phyloP scores from a whole-genome alignment of 1,140 invertebrate species.

The Bombus soroeensis region DNA sequence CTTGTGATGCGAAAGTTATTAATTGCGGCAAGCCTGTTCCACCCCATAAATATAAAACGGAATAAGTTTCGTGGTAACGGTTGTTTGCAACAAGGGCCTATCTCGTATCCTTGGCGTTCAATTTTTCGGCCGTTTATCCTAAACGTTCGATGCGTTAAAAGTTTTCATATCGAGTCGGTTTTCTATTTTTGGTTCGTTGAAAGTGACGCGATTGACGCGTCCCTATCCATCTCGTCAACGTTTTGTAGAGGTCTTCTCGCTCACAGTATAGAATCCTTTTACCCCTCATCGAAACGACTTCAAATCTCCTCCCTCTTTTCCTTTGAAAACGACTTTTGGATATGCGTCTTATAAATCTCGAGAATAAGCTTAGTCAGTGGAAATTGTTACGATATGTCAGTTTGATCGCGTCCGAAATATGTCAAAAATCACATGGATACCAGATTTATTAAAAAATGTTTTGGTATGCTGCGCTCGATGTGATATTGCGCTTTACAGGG shows the following conservation, averaged over 20 bases:
- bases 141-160: not conserved
- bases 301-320: not conserved
- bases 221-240: slow-evolving; percentile 22
- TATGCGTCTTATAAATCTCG: slow-evolving; percentile 3
- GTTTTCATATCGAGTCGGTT: slow-evolving; percentile 19
- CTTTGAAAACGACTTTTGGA: slow-evolving; percentile 4
- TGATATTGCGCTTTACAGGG: not conserved
- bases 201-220: slow-evolving; percentile 17
- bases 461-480: fast-evolving
- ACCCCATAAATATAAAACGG: not conserved
- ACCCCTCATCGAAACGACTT: not conserved
- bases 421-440: not conserved
- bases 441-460: not conserved
- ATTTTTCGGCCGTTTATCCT: not conserved
- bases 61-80: not conserved
- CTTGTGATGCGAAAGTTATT: not conserved
- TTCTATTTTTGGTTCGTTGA: slow-evolving; percentile 11
- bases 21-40: not conserved
- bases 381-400: not conserved
- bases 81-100: not conserved
- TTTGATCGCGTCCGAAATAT: not conserved
- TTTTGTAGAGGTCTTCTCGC: not conserved
- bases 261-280: not conserved
- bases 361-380: slow-evolving; percentile 1
- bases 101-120: not conserved